Percentiles rank a stretch among this genome's conserved stretches.
These are phyloP conservation scores for Gryllus longicercus DNA, from an alignment of 2,888 invertebrate genomes.

Conservation along the genomic window DNA sequence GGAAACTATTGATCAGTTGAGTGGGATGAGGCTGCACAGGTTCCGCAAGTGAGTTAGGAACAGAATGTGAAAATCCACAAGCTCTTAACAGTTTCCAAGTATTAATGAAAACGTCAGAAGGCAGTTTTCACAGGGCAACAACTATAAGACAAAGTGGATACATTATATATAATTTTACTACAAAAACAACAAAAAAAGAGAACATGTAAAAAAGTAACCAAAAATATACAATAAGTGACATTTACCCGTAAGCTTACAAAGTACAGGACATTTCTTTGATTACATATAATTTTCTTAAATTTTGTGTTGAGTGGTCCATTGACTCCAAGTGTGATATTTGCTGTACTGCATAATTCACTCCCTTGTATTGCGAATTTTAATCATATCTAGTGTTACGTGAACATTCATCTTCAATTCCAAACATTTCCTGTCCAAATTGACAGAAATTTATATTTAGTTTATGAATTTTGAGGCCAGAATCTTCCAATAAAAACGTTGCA, in stretches of 20 bases:
- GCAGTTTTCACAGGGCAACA: conserved; percentile 69
- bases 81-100: conserved; percentile 30
- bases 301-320: neutral
- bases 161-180: conserved; percentile 55
- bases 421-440: neutral
- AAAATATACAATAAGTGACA: conserved; percentile 44
- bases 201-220: conserved; percentile 39
- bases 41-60: conserved; percentile 23
- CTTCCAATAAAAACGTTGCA: neutral
- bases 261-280: neutral
- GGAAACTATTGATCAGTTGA: conserved; percentile 5
- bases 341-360: neutral
- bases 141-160: conserved; percentile 59
- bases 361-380: neutral
- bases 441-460: neutral
- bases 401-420: neutral
- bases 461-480: neutral
- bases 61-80: conserved; percentile 22
- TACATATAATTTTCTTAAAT: neutral
- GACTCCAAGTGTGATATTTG: neutral
- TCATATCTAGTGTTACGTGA: neutral
- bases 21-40: conserved; percentile 18
- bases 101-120: conserved; percentile 53
- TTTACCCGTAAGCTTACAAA: conserved; percentile 18
- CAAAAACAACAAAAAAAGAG: conserved; percentile 56